Evolutionary conservation across 2,888 invertebrate genomes (phyloP), one percentile per base, ranked within the genome.

Genomic region (Papilio demoleus): DNA sequence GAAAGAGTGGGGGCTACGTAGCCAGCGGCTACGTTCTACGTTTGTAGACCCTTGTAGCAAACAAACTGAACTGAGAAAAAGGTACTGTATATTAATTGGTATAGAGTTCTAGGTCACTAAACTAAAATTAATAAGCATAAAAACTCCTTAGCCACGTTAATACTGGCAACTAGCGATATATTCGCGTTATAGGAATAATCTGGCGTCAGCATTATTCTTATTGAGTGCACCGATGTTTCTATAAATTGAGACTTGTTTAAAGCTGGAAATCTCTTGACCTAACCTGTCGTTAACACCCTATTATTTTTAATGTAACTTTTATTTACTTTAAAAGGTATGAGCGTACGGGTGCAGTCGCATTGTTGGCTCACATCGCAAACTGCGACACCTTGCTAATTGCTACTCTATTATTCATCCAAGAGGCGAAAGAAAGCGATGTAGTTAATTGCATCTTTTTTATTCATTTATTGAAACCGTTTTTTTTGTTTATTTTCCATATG

Each of bases 401-500:
- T 63, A 31, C 58, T 68, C 63, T 63, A 68, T 68, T 63, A 68
- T 68, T 63, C 63, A 68, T 63, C 58, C 58, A 36, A 22, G 36
- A 34, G 63, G 19, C 36, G 63, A 45, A 63, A 68, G 68, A 45
- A 47, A 63, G 68, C 58, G 58, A 68, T 68, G 68, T 63, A 45
- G 68, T 68, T 68, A 68, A 68, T 68, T 68, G 68, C 68, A 27
- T 63, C 36, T 56, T 61, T 67, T 63, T 68, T 63, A 67, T 62
- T 68, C 58, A 56, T 68, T 50, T 53, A 24, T 63, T 40, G 27
- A 58, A 63, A 36, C 58, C 2, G 14, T 45, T n/a, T n/a, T n/a
- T 63, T 56, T 36, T 42, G 53, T 53, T 31, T 40, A 19, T 47
- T 34, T 22, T 63, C 36, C 6, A 47, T 47, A 19, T 27, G 27